Conservation (phyloP, 1,140 invertebrate genomes). For the Hermetia illucens region DNA sequence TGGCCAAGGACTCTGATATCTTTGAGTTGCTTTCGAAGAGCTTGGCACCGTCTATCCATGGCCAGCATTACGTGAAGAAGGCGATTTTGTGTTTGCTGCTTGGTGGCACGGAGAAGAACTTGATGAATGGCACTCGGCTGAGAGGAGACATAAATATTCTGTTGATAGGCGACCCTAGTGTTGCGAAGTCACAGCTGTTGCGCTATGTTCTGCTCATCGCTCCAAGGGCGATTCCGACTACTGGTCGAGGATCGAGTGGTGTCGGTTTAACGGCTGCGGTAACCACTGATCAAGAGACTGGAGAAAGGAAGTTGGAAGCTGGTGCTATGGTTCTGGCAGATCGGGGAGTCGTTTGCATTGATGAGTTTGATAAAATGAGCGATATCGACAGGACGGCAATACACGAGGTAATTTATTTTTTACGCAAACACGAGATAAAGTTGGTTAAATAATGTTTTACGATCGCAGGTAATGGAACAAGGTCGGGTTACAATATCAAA, state of each 20-base stretch:
- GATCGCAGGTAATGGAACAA: slow-evolving; percentile 90
- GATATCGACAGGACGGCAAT: slow-evolving; percentile 98
- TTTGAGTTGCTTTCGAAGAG: slow-evolving; percentile 87
- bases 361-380: slow-evolving; percentile 99
- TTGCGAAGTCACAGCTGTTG: slow-evolving; percentile 95
- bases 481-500: slow-evolving; percentile 95
- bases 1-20: slow-evolving; percentile 69
- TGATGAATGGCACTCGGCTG: slow-evolving; percentile 90
- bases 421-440: too few relatives aligned
- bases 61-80: slow-evolving; percentile 93
- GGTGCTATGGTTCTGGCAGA: slow-evolving; percentile 99
- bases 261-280: slow-evolving; percentile 98
- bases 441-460: too few relatives aligned
- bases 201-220: slow-evolving; percentile 91
- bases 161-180: slow-evolving; percentile 96
- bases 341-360: slow-evolving; percentile 96
- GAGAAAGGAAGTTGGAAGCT: slow-evolving; percentile 81
- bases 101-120: slow-evolving; percentile 89
- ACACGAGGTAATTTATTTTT: too few relatives aligned
- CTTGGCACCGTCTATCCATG: slow-evolving; percentile 95
- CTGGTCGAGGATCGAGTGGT: slow-evolving; percentile 88
- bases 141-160: slow-evolving; percentile 98
- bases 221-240: slow-evolving; percentile 90
- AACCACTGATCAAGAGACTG: slow-evolving; percentile 88
- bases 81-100: slow-evolving; percentile 90